Conservation (phyloP, 2,888 invertebrate species). For the Drosophila niveifrons region DNA sequence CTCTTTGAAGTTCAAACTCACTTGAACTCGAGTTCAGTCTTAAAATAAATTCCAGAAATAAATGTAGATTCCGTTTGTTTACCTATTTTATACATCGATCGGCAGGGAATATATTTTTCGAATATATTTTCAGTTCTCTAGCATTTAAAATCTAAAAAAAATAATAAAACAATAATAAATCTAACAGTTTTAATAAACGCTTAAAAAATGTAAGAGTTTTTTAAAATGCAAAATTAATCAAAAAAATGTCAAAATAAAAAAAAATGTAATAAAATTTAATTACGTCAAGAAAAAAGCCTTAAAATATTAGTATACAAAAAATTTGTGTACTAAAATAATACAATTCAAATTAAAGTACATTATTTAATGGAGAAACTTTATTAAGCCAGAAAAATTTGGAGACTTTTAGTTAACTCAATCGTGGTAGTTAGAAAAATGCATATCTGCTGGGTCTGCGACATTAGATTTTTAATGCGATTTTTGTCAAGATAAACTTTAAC, state of each 20-base stretch:
- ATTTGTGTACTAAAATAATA: too few species aligned
- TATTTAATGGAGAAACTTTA: too few species aligned
- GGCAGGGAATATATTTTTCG: neutral
- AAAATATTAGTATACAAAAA: too few species aligned
- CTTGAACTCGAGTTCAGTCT: conserved; percentile 7
- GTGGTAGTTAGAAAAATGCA: neutral
- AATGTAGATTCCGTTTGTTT: neutral
- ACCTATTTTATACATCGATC: neutral
- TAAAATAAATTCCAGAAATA: conserved; percentile 1
- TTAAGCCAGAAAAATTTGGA: too few species aligned
- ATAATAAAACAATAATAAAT: neutral
- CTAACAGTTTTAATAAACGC: neutral
- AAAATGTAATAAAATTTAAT: too few species aligned
- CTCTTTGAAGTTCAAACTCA: conserved; percentile 2
- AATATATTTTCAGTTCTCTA: neutral
- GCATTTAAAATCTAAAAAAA: neutral
- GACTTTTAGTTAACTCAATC: neutral
- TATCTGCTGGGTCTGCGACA: neutral
- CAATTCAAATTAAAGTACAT: too few species aligned
- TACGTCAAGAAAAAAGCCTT: too few species aligned
- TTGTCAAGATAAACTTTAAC: neutral
- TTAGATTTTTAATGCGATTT: neutral
- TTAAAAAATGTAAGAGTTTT: too few species aligned
- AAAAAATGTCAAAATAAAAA: too few species aligned
- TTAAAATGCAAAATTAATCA: too few species aligned